Evolutionary conservation across 2,113 vertebrate genomes (phyloP).

Genomic region (Neotragus pygmaeus): DNA sequence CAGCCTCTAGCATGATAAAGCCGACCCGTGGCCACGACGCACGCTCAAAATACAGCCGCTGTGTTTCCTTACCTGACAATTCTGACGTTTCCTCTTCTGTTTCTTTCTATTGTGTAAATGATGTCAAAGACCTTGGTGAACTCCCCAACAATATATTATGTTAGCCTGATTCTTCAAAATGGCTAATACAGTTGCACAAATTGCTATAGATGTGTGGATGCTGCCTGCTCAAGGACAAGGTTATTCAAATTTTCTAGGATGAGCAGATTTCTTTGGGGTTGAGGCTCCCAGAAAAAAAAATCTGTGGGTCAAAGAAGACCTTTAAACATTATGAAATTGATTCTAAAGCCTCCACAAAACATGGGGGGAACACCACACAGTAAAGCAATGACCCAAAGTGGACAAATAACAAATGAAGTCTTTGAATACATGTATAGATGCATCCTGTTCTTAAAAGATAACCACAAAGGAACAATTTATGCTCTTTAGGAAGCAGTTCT

Average conservation of each 20-base stretch:
- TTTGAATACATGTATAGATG: neutral
- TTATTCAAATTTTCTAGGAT: neutral
- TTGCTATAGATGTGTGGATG: constrained; percentile 44
- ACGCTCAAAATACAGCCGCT: constrained; percentile 67
- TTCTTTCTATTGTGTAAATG: constrained; percentile 76
- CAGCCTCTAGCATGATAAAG: neutral
- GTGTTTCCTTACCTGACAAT: constrained; percentile 73
- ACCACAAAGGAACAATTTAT: neutral
- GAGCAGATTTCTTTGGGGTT: neutral
- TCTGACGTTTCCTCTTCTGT: constrained; percentile 74
- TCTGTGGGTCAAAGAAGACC: neutral
- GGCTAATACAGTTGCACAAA: constrained; percentile 41
- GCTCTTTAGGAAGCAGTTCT: neutral
- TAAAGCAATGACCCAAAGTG: neutral
- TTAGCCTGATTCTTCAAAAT: constrained; percentile 67
- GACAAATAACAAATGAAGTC: neutral
- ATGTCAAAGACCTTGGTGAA: constrained; percentile 70
- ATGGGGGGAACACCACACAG: neutral
- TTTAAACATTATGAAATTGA: neutral
- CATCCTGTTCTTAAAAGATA: neutral
- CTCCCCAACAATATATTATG: constrained; percentile 69
- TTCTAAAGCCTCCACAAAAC: neutral
- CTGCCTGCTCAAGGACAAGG: neutral
- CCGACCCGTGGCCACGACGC: neutral
- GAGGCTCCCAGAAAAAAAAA: neutral